Evolutionary conservation across 2,797 vertebrate genomes (phyloP), one percentile per base, ranked within the genome.

Genomic region (Oophaga sylvatica): DNA sequence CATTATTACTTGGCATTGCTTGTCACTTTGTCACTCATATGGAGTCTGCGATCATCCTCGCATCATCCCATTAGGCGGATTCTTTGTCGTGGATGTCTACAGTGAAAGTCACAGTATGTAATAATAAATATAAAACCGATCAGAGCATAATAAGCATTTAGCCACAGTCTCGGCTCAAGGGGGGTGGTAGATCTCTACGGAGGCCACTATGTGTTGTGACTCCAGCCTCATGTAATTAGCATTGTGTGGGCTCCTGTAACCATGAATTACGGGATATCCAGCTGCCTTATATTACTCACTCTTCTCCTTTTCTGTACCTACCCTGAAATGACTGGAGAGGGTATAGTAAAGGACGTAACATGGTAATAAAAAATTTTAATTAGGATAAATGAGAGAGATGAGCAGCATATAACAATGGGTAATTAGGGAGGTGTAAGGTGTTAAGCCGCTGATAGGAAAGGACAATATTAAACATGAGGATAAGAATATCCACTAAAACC

Each of bases 11-110:
- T 86, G 78, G 79, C 79, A 86, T 86, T 60, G 45, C 60, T 41
- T 71, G 71, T 77, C 62, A 89, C 79, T 82, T 86, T 86, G 79
- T 86, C 87, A 82, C 70, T 81, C 87, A 82, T 65, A 76, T 63
- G 56, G 87, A 63, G 84, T 20, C 60, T 86, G 71, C 80, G 56
- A 85, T 89, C 79, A 78, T 81, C 65, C 68, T 45, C 81, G 73
- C 73, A 73, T 88, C 76, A 80, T 80, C 70, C 79, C 57, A 78
- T 81, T 86, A 86, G 79, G 29, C 31, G 20, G 62, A 82, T 41
- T 68, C 62, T 81, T 77, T 77, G 62, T 78, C 48, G 16, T 48
- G 70, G 60, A 70, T 82, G n/a, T 78, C 65, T 81, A 87, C 29
- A 77, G n/a, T 16, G n/a, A 79, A 79, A 48, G 63, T 79, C 63